A percentile compares a stretch with the other conserved stretches of the same genome.
These are phyloP conservation scores for Lampris incognitus DNA, from an alignment of 2,113 vertebrate genomes.

Conservation along the genomic window DNA sequence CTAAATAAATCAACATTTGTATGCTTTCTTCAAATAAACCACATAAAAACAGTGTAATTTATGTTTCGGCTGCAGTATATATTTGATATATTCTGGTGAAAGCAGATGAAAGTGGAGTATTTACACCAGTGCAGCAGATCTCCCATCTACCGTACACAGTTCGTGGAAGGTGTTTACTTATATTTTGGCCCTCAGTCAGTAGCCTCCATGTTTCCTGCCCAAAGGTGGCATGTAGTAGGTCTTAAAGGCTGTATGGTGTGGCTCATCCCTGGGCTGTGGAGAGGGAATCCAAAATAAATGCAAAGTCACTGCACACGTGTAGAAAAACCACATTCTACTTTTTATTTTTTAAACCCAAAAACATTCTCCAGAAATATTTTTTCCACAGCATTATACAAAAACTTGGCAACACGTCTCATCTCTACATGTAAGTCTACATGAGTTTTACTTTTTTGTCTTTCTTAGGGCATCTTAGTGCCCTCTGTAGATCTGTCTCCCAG, in stretches of 20 bases:
- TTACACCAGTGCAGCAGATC: conserved; percentile 6
- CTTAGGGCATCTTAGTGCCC: background rate
- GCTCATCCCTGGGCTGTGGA: conserved; percentile 83
- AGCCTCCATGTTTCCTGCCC: conserved; percentile 75
- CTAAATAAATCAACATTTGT: no score
- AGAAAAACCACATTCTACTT: background rate
- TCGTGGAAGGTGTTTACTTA: conserved; percentile 9
- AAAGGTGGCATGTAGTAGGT: conserved; percentile 81
- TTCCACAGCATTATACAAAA: no score
- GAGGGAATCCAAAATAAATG: conserved; percentile 38
- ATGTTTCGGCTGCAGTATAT: no score
- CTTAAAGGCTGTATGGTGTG: conserved; percentile 68
- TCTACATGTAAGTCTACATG: background rate
- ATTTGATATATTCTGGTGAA: no score
- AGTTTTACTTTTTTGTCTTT: background rate
- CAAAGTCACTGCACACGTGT: conserved; percentile 14
- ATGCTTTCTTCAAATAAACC: no score
- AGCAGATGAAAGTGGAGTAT: background rate
- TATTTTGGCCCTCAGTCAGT: conserved; percentile 74
- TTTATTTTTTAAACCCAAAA: background rate
- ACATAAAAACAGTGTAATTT: no score
- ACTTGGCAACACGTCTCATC: no score
- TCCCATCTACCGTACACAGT: conserved; percentile 19
- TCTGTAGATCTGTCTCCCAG: background rate
- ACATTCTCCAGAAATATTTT: background rate